Conservation (phyloP, 2,113 vertebrate species). For the Oryzias celebensis region DNA sequence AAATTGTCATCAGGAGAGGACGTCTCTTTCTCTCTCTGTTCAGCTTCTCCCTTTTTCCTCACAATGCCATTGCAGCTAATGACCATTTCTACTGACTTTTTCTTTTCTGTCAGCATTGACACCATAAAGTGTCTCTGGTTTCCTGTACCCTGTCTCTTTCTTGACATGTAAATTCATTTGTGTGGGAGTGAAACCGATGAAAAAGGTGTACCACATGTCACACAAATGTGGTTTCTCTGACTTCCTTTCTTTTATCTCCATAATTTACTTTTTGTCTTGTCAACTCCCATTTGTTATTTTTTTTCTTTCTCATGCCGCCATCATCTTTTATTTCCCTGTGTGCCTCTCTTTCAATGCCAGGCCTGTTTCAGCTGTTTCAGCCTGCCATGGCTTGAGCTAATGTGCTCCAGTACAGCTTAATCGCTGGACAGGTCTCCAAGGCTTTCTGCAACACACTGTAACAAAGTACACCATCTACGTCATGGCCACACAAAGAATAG, state of each 20-base stretch:
- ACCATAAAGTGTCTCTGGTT: constrained; percentile 9
- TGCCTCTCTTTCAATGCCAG: constrained; percentile 37
- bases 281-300: constrained; percentile 23
- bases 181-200: constrained; percentile 11
- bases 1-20: constrained; percentile 63
- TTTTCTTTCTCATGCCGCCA: constrained; percentile 19
- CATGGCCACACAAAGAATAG: constrained; percentile 66
- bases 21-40: constrained; percentile 46
- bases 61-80: constrained; percentile 12
- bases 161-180: constrained; percentile 8
- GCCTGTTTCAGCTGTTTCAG: constrained; percentile 63
- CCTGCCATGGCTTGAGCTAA: constrained; percentile 73
- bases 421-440: constrained; percentile 68
- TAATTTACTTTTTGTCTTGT: constrained; percentile 20
- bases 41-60: constrained; percentile 13
- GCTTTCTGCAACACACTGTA: constrained; percentile 65
- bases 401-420: constrained; percentile 73
- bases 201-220: constrained; percentile 2
- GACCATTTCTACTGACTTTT: constrained; percentile 23
- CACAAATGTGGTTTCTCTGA: neutral
- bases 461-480: constrained; percentile 76
- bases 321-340: constrained; percentile 33
- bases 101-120: constrained; percentile 38
- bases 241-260: constrained; percentile 6
- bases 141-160: constrained; percentile 4